A percentile compares a stretch with the other conserved stretches of the same genome.
These are phyloP conservation scores for fruit fly (Drosophila melanogaster) DNA, from an alignment of 1,140 invertebrate genomes.

Conservation along the genomic window DNA sequence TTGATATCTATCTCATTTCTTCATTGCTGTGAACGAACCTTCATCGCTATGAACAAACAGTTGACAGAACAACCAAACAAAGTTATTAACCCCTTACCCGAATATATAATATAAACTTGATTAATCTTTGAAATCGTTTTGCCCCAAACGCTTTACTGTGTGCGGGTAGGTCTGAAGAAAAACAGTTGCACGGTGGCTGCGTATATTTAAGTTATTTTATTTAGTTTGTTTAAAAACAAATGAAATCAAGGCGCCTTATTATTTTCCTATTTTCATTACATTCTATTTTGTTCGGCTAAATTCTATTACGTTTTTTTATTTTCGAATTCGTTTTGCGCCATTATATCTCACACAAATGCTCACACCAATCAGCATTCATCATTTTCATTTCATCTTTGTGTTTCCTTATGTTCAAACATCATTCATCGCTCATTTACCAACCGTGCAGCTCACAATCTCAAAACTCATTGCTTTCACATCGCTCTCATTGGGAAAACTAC, in stretches of 20 bases:
- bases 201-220: slow-evolving; percentile 57
- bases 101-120: slow-evolving; percentile 49
- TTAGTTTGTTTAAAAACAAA: slow-evolving; percentile 37
- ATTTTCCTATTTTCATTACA: slow-evolving; percentile 27
- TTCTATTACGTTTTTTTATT: slow-evolving; percentile 77
- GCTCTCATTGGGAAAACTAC: slow-evolving; percentile 29
- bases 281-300: slow-evolving; percentile 49
- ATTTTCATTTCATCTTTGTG: slow-evolving; percentile 49
- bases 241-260: slow-evolving; percentile 41
- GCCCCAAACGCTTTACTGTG: slow-evolving; percentile 27
- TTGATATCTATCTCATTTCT: slow-evolving; percentile 25
- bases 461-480: slow-evolving; percentile 19
- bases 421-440: slow-evolving; percentile 44
- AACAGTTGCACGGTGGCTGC: slow-evolving; percentile 84
- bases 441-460: slow-evolving; percentile 62
- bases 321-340: slow-evolving; percentile 74
- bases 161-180: slow-evolving; percentile 69
- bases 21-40: slow-evolving; percentile 61
- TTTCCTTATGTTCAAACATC: slow-evolving; percentile 49
- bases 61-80: slow-evolving; percentile 77
- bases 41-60: slow-evolving; percentile 70
- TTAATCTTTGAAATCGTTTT: slow-evolving; percentile 47
- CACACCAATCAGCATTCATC: slow-evolving; percentile 35
- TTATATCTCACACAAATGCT: slow-evolving; percentile 33
- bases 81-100: slow-evolving; percentile 72